A percentile compares a stretch with the other conserved stretches of the same genome.
Conservation (phyloP, 2,888 invertebrate genomes). For the Eupithecia exiguata region DNA sequence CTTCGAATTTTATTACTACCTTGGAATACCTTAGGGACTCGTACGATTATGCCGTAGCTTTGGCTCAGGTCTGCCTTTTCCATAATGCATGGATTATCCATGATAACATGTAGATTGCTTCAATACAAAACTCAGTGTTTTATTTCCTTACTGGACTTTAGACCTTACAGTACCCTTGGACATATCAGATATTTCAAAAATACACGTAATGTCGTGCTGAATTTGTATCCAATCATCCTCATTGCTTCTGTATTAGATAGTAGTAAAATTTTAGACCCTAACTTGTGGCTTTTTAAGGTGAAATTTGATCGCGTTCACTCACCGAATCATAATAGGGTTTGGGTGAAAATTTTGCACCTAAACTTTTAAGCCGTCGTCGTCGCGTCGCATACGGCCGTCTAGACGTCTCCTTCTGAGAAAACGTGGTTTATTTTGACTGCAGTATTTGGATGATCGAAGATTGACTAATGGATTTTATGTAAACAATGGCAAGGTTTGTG, state of each 20-base stretch:
- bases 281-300: background rate
- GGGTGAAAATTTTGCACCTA: background rate
- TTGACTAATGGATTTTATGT: conserved; percentile 22
- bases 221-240: background rate
- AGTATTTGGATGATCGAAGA: conserved; percentile 10
- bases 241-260: background rate
- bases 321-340: background rate
- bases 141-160: background rate
- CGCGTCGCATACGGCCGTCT: conserved; percentile 7
- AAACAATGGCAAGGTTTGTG: conserved; percentile 18
- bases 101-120: background rate
- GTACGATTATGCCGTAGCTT: conserved; percentile 1
- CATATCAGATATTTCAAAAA: too few species aligned
- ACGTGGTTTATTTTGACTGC: conserved; percentile 23
- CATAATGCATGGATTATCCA: background rate
- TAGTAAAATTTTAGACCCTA: background rate
- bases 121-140: background rate
- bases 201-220: background rate
- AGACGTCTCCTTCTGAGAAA: conserved; percentile 24
- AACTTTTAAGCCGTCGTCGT: conserved; percentile 5
- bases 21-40: conserved; percentile 21
- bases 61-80: background rate
- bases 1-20: conserved; percentile 28
- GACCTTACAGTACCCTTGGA: too few species aligned
- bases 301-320: background rate